Base-by-base conservation (phyloP, 1,140 invertebrate species). In the Lordiphosa collinella region DNA sequence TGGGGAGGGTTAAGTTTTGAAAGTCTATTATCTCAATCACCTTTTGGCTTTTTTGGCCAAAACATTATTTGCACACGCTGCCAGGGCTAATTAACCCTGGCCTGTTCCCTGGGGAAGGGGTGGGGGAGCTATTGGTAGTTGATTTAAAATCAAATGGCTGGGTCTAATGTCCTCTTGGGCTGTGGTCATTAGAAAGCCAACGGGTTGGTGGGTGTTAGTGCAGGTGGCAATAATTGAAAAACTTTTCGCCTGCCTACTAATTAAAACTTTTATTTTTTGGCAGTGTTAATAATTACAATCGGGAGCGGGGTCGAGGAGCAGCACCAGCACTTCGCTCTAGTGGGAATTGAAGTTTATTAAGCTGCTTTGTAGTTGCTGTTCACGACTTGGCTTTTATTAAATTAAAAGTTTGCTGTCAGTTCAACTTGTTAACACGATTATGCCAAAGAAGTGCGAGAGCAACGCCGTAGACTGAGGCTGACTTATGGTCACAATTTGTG, bases 201-300 rank as follows among this genome's bases (percentile, higher is more conserved):
- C 22, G 60, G 54, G 54, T 55, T 52, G 11, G 49, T n/a, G n/a
- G 32, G 34, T 22, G 11, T 34, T 11, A 53, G 69, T 79, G 65
- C 78, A 82, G 76, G 76, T 82, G 76, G 71, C 76, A 82, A 82
- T 82, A 82, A 82, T 82, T 82, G 76, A 82, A 82, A 82, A 82
- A 82, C 76, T 82, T 82, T 84, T 35, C 44, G 36, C 56, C 41
- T 40, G 57, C 76, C 72, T 68, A 66, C 76, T 76, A 82, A 82
- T 82, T 82, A 82, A 82, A 82, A 82, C 71, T 82, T 84, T 76
- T 44, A 13, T 25, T 44, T 44, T 76, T 62, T 36, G 25, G 40
- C 61, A 35, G 34, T 44, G 16, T 25, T 44, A 44, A 44, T 44
- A 62, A 38, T 60, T 59, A 80, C 56, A 74, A 79, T 74, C 53